phyloP scores from a whole-genome alignment of 35 echinoderm and acorn worm species.

The Hemicentrotus pulcherrimus region DNA sequence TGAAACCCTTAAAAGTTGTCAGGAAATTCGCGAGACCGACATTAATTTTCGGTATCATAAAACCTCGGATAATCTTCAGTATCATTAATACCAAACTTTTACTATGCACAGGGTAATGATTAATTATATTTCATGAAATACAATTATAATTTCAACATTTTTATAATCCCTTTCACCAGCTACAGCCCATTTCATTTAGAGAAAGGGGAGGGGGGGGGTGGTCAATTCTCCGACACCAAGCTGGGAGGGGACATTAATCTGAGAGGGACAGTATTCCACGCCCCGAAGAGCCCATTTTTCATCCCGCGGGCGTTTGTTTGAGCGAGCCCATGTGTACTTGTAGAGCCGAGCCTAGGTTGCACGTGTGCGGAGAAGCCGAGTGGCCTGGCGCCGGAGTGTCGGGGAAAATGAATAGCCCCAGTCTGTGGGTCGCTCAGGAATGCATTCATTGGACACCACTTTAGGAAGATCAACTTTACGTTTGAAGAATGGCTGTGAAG shows the following conservation, averaged over 20 bases:
- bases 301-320: conserved; percentile 53
- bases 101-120: no score
- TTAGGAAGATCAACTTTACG: conserved; percentile 53
- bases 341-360: not conserved
- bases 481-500: conserved; percentile 21
- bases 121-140: no score
- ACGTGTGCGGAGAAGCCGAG: conserved; percentile 38
- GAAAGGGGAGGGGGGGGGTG: no score
- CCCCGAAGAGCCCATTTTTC: not conserved
- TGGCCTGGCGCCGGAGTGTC: conserved; percentile 35
- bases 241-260: not conserved
- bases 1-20: no score
- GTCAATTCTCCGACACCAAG: not conserved
- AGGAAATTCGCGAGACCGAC: no score
- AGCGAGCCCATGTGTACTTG: conserved; percentile 27
- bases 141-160: no score
- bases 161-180: no score
- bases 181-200: no score
- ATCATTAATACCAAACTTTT: no score
- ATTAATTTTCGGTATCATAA: no score
- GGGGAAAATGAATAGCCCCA: conserved; percentile 10
- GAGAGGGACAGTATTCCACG: not conserved
- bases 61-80: no score
- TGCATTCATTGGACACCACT: conserved; percentile 40
- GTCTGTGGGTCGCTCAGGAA: conserved; percentile 25